Evolutionary conservation across 2,113 vertebrate genomes (phyloP).

Genomic region (Willisornis vidua): DNA sequence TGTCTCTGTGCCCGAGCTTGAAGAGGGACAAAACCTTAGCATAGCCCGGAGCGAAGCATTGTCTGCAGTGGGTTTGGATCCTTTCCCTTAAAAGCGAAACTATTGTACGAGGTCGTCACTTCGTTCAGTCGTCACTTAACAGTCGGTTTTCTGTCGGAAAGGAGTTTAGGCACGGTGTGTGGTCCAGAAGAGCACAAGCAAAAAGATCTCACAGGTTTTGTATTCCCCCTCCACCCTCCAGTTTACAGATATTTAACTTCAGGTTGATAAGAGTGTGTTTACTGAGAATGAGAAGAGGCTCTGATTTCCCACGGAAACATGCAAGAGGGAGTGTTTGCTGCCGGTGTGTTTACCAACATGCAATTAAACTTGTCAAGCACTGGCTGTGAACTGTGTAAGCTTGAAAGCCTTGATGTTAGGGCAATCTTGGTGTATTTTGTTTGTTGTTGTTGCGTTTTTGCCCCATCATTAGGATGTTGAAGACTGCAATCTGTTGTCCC

Average conservation of each 20-base stretch:
- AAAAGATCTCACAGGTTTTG: rapidly evolving
- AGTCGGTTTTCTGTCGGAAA: background rate
- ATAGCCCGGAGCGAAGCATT: background rate
- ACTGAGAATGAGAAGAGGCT: background rate
- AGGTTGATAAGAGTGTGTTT: background rate
- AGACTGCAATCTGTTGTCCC: background rate
- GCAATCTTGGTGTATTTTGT: background rate
- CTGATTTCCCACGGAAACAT: background rate
- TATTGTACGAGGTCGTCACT: background rate
- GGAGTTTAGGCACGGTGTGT: background rate
- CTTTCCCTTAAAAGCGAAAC: background rate
- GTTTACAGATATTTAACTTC: background rate
- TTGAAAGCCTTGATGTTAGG: background rate
- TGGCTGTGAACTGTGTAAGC: background rate
- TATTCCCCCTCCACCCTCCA: background rate
- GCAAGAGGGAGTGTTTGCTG: background rate
- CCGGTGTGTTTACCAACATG: background rate
- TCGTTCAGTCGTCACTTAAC: background rate
- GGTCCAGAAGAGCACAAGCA: background rate
- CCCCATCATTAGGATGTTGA: background rate
- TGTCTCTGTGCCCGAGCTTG: rapidly evolving
- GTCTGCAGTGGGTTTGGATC: background rate
- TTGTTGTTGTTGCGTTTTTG: background rate
- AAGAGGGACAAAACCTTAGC: background rate
- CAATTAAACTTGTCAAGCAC: rapidly evolving